These are phyloP conservation scores for Drosophila orena DNA, from an alignment of 1,140 invertebrate species.

Conservation along the genomic window DNA sequence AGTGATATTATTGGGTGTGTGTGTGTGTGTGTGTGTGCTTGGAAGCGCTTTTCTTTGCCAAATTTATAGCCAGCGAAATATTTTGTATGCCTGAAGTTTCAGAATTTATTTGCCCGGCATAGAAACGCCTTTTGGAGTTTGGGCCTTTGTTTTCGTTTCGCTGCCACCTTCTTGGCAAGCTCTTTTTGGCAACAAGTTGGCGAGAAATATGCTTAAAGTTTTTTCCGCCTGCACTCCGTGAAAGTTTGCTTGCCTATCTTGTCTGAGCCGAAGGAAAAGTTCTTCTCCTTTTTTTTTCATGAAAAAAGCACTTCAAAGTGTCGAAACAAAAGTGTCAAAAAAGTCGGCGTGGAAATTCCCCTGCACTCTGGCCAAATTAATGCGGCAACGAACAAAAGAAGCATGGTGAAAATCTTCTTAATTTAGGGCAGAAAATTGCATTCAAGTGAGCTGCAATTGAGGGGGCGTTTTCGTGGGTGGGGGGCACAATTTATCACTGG, in stretches of 20 bases:
- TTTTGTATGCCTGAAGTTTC: slow-evolving; percentile 74
- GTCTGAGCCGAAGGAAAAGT: slow-evolving; percentile 37
- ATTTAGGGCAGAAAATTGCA: slow-evolving; percentile 71
- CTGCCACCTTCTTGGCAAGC: slow-evolving; percentile 29
- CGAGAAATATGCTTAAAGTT: slow-evolving; percentile 68
- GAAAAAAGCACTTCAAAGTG: slow-evolving; percentile 70
- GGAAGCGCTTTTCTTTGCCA: slow-evolving; percentile 2
- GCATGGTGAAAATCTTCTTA: slow-evolving; percentile 37
- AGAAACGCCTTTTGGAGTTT: slow-evolving; percentile 43
- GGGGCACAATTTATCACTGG: slow-evolving; percentile 66
- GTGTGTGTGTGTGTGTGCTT: slow-evolving; percentile 16
- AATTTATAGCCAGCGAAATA: slow-evolving; percentile 82
- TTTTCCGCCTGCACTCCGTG: slow-evolving; percentile 19
- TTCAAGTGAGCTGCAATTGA: slow-evolving; percentile 51
- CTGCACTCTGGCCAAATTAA: slow-evolving; percentile 62
- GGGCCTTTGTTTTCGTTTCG: slow-evolving; percentile 30
- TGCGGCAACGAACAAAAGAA: slow-evolving; percentile 34
- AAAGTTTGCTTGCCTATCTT: slow-evolving; percentile 59
- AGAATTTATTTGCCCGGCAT: slow-evolving; percentile 70
- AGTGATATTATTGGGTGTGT: slow-evolving; percentile 61
- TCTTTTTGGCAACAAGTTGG: slow-evolving; percentile 75
- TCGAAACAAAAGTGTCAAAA: slow-evolving; percentile 82
- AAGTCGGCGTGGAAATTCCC: slow-evolving; percentile 43
- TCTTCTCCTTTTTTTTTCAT: slow-evolving; percentile 16
- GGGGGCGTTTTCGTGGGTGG: slow-evolving; percentile 25